Evolutionary conservation across 2,888 invertebrate species (phyloP), one percentile per base, ranked within the genome.

Genomic region (Eupithecia inturbata): DNA sequence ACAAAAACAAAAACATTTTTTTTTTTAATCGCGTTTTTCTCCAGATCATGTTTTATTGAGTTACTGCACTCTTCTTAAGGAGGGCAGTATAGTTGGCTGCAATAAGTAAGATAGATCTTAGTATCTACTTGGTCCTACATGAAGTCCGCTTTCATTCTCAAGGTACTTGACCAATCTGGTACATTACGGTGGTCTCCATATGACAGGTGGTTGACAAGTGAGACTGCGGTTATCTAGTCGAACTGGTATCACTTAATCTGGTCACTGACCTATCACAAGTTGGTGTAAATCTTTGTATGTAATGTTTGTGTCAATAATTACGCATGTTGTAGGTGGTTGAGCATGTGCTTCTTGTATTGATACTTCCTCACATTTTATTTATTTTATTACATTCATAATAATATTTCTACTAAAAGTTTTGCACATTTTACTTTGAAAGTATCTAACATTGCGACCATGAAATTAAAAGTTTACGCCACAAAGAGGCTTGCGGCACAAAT

Each of bases 201-300:
- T 63, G 31, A 36, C 36, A 64, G 36, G 64, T 64, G 64, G 19
- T 36, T 64, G 64, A 36, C 36, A 64, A 36, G n/a, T 64, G 64
- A 64, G 31, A 64, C 12, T 36, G 64, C 3, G 64, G 64, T 64
- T 64, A 62, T 10, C 62, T 12, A 64, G 36, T 64, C 16, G 22
- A 33, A 33, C 63, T 36, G 64, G 36, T 36, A 64, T 64, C 64
- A 64, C 64, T 64, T n/a, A 64, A 36, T 36, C 36, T n/a, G 64
- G 36, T 64, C 64, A 36, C 64, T 64, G 33, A 64, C 64, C 64
- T n/a, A 64, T 14, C 36, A 62, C 62, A 62, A 62, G 62, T 31
- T 31, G 7, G 19, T 60, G 7, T 53, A 22, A 7, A n/a, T 49
- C 0, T n/a, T 12, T 6, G 1, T 31, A 62, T 7, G 3, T 31